Evolutionary conservation across 2,797 vertebrate species (phyloP), one percentile per base, ranked within the genome.

Genomic region (Triplophysa yarkandensis): DNA sequence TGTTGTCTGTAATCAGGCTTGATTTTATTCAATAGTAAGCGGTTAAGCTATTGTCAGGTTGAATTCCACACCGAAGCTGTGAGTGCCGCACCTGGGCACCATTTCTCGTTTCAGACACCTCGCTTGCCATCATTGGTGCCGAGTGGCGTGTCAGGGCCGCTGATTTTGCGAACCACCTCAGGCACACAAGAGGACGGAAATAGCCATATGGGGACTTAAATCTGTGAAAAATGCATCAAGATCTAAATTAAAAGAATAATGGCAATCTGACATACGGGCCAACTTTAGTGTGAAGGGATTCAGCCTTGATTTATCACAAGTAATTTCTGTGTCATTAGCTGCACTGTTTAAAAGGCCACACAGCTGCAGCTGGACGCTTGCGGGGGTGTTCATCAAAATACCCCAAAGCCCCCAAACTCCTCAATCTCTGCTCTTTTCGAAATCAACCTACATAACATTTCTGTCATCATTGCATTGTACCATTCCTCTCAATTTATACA

Each of bases 221-320:
- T 83, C 74, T 80, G 77, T 82, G 89, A 90, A 91, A 90, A 86
- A 91, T 85, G 83, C 87, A 81, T 79, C 85, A 87, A 79, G 50
- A 69, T 78, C 83, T 75, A 92, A 94, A 95, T 93, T 92, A 92
- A 88, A 94, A 92, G 90, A 92, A 85, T 93, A 94, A 95, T 93
- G 89, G 89, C 84, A 77, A 86, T 80, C 79, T 79, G 87, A 89
- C 77, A 85, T 85, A 77, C 88, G 86, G 86, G 87, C 82, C 83
- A 83, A 76, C 86, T 87, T 84, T 87, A 58, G 80, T 84, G 83
- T 84, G 83, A 87, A 82, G 85, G 78, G 77, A 72, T 78, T 94
- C 93, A 92, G 79, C 88, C 90, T 92, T 84, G 83, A 94, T 95
- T 93, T 88, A 93, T 95, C 93, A 92, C 86, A 71, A 88, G 86